A percentile compares a stretch with the other conserved stretches of the same genome.
phyloP scores from a whole-genome alignment of 2,113 vertebrate species.

The Brevimyrus niger region DNA sequence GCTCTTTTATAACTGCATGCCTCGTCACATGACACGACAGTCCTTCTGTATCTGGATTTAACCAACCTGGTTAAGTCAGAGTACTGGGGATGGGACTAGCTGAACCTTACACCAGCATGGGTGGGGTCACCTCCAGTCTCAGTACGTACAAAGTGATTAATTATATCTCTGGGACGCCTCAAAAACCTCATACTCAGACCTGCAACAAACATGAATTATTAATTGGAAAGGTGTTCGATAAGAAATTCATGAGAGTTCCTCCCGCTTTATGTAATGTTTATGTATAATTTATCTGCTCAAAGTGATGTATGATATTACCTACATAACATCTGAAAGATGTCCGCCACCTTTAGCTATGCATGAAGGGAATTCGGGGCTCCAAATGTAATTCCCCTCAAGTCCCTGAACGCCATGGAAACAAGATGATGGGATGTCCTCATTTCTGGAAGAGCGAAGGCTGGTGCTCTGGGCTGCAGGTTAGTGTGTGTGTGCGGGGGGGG shows the following conservation, averaged over 20 bases:
- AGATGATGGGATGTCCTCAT: neutral
- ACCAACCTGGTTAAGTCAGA: neutral
- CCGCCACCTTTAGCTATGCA: neutral
- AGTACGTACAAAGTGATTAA: slow-evolving; percentile 20
- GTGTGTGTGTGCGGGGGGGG: neutral
- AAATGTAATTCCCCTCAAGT: neutral
- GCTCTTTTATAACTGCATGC: neutral
- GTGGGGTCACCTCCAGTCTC: neutral
- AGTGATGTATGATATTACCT: slow-evolving; percentile 34
- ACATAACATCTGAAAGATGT: slow-evolving; percentile 12
- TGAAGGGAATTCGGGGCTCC: neutral
- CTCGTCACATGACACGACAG: neutral
- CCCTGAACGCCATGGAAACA: neutral
- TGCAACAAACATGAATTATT: slow-evolving; percentile 40
- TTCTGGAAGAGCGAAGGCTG: neutral
- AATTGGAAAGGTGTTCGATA: slow-evolving; percentile 36
- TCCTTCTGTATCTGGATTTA: neutral
- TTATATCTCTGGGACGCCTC: slow-evolving; percentile 24
- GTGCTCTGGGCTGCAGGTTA: neutral
- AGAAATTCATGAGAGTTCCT: slow-evolving; percentile 41
- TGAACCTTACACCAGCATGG: neutral
- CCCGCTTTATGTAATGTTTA: slow-evolving; percentile 39
- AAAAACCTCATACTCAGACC: slow-evolving; percentile 24
- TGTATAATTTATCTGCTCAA: slow-evolving; percentile 39
- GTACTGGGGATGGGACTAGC: neutral